Percentiles rank a stretch among this genome's conserved stretches.
Evolutionary conservation across 2,113 vertebrate genomes (phyloP).

Genomic region (Ammodytes marinus): DNA sequence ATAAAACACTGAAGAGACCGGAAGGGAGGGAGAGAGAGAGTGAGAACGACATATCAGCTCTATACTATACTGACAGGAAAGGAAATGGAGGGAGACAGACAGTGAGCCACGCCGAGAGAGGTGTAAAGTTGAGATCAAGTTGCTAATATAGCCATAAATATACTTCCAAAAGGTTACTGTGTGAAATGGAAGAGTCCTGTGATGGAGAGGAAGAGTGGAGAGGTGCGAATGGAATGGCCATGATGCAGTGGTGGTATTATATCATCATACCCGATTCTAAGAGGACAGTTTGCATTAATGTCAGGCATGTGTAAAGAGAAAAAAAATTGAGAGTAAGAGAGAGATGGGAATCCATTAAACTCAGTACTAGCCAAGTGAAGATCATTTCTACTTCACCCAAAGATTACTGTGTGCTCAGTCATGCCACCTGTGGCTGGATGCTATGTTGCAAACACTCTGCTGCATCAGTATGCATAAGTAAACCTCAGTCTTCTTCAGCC

Average conservation of each 20-base stretch:
- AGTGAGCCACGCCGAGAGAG: conserved; percentile 23
- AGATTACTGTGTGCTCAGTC: not conserved
- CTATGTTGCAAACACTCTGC: conserved; percentile 1
- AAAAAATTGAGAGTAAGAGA: not conserved
- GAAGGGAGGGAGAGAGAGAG: conserved; percentile 19
- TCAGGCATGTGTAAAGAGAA: conserved; percentile 3
- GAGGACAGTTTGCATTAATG: not conserved
- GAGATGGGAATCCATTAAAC: not conserved
- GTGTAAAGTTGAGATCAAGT: conserved; percentile 46
- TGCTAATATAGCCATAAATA: conserved; percentile 56
- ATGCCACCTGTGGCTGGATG: not conserved
- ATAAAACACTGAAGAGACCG: conserved; percentile 61
- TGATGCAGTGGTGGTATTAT: conserved; percentile 25
- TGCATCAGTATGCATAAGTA: conserved; percentile 43
- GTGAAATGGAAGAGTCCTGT: conserved; percentile 14
- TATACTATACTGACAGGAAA: conserved; percentile 31
- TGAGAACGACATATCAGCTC: conserved; percentile 18
- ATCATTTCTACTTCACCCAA: not conserved
- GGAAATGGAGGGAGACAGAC: conserved; percentile 35
- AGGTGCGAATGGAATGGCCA: conserved; percentile 12
- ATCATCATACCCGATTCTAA: conserved; percentile 17
- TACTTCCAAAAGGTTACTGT: conserved; percentile 52
- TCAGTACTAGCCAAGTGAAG: not conserved
- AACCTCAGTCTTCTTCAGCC: conserved; percentile 33
- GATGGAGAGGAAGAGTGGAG: not conserved